phyloP scores from a whole-genome alignment of 2,113 vertebrate species.

The cat (Felis catus) region DNA sequence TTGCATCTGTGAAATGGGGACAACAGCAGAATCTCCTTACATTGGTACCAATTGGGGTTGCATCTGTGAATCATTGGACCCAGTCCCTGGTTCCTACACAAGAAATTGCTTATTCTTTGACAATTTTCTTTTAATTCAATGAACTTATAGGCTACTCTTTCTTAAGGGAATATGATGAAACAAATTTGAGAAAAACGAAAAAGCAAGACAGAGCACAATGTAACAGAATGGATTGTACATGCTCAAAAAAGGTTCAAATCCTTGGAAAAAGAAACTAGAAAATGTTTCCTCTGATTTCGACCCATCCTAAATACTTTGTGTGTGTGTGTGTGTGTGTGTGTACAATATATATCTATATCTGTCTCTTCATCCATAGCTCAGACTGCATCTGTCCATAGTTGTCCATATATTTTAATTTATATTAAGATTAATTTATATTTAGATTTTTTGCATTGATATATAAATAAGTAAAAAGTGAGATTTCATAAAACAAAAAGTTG shows the following conservation, averaged over 20 bases:
- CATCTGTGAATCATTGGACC: neutral
- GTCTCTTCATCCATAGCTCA: neutral
- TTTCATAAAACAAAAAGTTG: neutral
- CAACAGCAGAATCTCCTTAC: neutral
- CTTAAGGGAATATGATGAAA: neutral
- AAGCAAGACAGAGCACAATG: neutral
- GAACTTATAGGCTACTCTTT: neutral
- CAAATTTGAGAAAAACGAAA: neutral
- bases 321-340: neutral
- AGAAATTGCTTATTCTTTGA: neutral
- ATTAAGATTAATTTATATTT: too few relatives aligned
- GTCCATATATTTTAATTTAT: neutral
- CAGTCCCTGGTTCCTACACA: neutral
- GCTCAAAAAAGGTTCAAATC: neutral
- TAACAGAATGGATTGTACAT: neutral
- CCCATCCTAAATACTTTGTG: neutral
- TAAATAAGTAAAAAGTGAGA: slow-evolving; percentile 12
- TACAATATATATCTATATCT: neutral
- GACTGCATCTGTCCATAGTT: neutral
- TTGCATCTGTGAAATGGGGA: neutral
- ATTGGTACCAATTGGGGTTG: neutral
- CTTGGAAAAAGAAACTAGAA: neutral
- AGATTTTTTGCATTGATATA: neutral
- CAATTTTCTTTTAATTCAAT: neutral
- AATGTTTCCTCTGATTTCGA: neutral